A percentile compares a stretch with the other conserved stretches of the same genome.
Conservation (phyloP, 2,113 vertebrate genomes). For the Dicerorhinus sumatrensis region DNA sequence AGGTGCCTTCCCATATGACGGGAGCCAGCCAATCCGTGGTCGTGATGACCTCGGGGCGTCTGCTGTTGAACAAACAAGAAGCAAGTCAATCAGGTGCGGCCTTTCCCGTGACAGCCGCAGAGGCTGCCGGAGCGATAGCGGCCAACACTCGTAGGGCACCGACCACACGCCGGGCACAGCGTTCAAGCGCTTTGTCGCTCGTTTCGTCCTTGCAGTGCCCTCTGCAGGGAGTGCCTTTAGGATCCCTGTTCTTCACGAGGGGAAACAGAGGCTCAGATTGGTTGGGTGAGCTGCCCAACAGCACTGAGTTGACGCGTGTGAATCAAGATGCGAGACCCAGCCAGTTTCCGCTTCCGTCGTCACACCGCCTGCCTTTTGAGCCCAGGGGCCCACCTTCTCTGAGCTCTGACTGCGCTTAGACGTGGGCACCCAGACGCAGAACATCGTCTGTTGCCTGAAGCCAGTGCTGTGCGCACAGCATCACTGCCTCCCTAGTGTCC, state of each 20-base stretch:
- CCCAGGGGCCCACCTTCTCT: no score
- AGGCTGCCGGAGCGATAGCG: fast-evolving
- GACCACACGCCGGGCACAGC: fast-evolving
- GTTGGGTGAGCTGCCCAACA: no score
- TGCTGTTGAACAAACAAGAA: background rate
- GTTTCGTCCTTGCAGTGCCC: background rate
- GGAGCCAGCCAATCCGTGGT: slow-evolving; percentile 72
- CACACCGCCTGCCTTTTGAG: background rate
- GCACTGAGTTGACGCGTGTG: fast-evolving
- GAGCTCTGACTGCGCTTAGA: background rate
- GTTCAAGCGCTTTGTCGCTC: background rate
- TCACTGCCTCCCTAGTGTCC: background rate
- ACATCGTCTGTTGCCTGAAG: fast-evolving
- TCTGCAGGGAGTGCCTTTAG: fast-evolving
- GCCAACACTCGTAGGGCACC: fast-evolving
- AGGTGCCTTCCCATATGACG: slow-evolving; percentile 77
- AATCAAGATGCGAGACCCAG: background rate
- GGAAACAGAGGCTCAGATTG: background rate
- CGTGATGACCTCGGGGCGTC: background rate
- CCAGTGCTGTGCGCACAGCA: fast-evolving
- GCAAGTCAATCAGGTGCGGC: fast-evolving
- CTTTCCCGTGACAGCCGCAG: fast-evolving
- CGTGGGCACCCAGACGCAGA: background rate
- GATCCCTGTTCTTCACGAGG: fast-evolving
- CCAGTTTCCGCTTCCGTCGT: fast-evolving